Evolutionary conservation across 2,888 invertebrate genomes (phyloP).

Genomic region (Hemithea aestivaria): DNA sequence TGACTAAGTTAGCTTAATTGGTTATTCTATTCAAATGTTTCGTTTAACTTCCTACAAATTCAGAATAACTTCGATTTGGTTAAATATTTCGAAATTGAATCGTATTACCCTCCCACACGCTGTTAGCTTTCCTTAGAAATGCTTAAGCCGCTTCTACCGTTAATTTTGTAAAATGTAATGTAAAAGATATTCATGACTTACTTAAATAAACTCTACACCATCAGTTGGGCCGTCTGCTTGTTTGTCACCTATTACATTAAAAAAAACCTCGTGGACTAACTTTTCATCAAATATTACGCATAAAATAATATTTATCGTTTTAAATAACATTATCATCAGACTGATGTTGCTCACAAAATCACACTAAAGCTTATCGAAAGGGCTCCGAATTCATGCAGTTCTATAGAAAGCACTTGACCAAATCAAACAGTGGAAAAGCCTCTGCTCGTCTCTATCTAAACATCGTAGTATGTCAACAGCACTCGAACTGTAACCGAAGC

Average conservation of each 20-base stretch:
- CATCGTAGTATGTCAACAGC: slow-evolving; percentile 71
- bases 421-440: slow-evolving; percentile 48
- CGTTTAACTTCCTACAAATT: slow-evolving; percentile 17
- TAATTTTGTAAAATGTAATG: too few relatives aligned
- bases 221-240: too few relatives aligned
- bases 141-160: too few relatives aligned
- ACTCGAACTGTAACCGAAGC: slow-evolving; percentile 70
- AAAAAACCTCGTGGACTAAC: too few relatives aligned
- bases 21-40: slow-evolving; percentile 27
- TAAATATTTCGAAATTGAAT: slow-evolving; percentile 2
- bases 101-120: neutral
- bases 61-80: slow-evolving; percentile 6
- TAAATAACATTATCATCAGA: too few relatives aligned
- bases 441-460: slow-evolving; percentile 59
- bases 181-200: too few relatives aligned
- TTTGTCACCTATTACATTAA: too few relatives aligned
- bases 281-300: too few relatives aligned
- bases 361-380: slow-evolving; percentile 1
- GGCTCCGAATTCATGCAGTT: slow-evolving; percentile 5
- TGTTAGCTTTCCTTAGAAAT: neutral
- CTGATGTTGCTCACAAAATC: neutral
- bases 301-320: too few relatives aligned
- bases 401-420: slow-evolving; percentile 38
- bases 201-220: too few relatives aligned
- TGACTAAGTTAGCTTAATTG: slow-evolving; percentile 24